Percentiles rank a stretch among this genome's conserved stretches.
These are phyloP conservation scores for Loxodonta africana DNA, from an alignment of 2,113 vertebrate species.

Conservation along the genomic window DNA sequence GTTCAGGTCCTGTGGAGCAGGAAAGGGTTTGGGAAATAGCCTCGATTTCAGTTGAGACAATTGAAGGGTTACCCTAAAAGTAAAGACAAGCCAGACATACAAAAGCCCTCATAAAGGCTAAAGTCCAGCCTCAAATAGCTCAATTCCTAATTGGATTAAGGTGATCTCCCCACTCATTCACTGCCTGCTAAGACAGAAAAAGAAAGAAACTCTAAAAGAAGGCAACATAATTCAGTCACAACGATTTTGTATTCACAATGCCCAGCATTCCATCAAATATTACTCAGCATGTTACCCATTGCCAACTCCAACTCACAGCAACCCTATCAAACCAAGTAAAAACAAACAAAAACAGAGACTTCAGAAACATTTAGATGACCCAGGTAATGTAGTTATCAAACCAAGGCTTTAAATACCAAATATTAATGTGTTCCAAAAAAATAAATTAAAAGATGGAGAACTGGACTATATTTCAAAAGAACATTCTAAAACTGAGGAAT, in stretches of 20 bases:
- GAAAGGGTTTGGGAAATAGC: not conserved
- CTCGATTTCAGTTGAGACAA: not conserved
- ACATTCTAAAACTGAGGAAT: slow-evolving; percentile 33
- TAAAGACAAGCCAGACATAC: not conserved
- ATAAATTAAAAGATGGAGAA: slow-evolving; percentile 13
- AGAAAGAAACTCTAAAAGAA: not conserved
- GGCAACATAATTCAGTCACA: not conserved
- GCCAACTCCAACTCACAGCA: too few relatives aligned
- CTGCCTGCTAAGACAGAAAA: not conserved
- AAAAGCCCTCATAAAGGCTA: not conserved
- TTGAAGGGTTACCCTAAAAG: not conserved
- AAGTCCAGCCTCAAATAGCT: not conserved
- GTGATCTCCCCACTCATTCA: not conserved
- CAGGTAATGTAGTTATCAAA: not conserved
- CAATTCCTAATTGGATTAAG: not conserved
- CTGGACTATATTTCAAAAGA: not conserved
- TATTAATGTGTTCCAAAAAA: not conserved
- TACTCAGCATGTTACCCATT: not conserved
- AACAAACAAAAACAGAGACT: not conserved
- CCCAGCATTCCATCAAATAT: not conserved
- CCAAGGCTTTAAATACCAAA: not conserved
- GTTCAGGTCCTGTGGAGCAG: not conserved
- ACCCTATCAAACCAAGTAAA: not conserved
- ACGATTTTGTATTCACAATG: not conserved
- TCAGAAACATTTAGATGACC: not conserved